Evolutionary conservation across 2,113 vertebrate species (phyloP).

Genomic region (Pomatostomus ruficeps): DNA sequence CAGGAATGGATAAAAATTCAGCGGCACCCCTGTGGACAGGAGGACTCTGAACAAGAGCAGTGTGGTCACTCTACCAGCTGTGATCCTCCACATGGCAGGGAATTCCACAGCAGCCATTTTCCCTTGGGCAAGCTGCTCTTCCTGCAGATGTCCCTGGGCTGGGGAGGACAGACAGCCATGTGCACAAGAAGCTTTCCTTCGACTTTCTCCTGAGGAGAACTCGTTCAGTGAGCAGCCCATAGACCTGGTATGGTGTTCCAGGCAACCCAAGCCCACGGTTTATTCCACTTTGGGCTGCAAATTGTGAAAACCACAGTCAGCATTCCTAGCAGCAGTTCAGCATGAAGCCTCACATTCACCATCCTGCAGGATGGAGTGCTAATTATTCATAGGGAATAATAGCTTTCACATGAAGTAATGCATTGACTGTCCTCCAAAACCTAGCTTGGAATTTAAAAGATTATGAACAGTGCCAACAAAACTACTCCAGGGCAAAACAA

Average conservation of each 20-base stretch:
- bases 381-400: constrained; percentile 42
- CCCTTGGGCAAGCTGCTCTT: neutral
- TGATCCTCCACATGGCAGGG: neutral
- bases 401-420: constrained; percentile 46
- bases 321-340: neutral
- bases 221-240: neutral
- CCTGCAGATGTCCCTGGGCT: neutral
- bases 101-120: neutral
- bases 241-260: neutral
- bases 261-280: neutral
- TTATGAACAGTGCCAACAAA: constrained; percentile 33
- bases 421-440: constrained; percentile 54
- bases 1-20: neutral
- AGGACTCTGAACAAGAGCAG: fast-evolving
- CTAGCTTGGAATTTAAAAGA: constrained; percentile 47
- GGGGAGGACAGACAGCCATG: neutral
- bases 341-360: neutral
- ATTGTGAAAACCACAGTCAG: neutral
- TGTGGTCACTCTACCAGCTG: neutral
- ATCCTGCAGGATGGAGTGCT: neutral
- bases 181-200: neutral
- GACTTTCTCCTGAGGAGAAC: fast-evolving
- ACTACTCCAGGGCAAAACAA: constrained; percentile 58
- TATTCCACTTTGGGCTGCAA: neutral
- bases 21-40: neutral